Evolutionary conservation across 1,140 invertebrate genomes (phyloP).

Genomic region (Belonocnema kinseyi): DNA sequence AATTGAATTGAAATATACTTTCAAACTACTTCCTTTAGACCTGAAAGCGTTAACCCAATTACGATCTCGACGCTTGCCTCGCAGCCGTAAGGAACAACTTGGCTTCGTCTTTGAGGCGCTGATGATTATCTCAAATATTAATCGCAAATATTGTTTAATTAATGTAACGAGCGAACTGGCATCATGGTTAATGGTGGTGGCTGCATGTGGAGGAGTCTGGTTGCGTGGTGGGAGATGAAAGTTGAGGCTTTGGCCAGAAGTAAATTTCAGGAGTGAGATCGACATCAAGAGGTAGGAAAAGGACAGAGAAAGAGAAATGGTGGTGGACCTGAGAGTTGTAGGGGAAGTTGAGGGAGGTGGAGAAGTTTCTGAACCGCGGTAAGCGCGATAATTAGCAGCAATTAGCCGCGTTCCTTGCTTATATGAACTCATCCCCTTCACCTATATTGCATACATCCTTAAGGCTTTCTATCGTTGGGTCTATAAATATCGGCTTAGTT

Average conservation of each 20-base stretch:
- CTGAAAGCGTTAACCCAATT: constrained; percentile 30
- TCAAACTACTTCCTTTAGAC: constrained; percentile 21
- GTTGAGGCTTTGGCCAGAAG: constrained; percentile 49
- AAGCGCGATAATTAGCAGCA: constrained; percentile 73
- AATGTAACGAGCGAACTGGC: constrained; percentile 64
- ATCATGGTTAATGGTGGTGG: constrained; percentile 44
- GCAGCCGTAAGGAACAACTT: constrained; percentile 35
- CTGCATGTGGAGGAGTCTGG: constrained; percentile 40
- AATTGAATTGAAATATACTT: not conserved
- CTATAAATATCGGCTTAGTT: constrained; percentile 27
- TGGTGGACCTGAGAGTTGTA: constrained; percentile 31
- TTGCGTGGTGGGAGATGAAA: constrained; percentile 47
- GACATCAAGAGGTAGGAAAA: constrained; percentile 32
- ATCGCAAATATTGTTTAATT: constrained; percentile 74
- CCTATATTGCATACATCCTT: constrained; percentile 37
- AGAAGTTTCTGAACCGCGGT: constrained; percentile 59
- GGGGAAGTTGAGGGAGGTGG: constrained; percentile 39
- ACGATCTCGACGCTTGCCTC: constrained; percentile 11
- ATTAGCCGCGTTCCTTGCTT: constrained; percentile 67
- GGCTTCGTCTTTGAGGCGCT: constrained; percentile 63
- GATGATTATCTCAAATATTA: constrained; percentile 74
- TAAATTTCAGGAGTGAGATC: constrained; percentile 45
- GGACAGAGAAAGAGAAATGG: constrained; percentile 18
- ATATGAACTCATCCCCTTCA: constrained; percentile 50
- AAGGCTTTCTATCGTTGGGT: not conserved